Percentiles rank a stretch among this genome's conserved stretches.
These are phyloP conservation scores for Hemitrygon akajei DNA, from an alignment of 2,797 vertebrate species.

Conservation along the genomic window DNA sequence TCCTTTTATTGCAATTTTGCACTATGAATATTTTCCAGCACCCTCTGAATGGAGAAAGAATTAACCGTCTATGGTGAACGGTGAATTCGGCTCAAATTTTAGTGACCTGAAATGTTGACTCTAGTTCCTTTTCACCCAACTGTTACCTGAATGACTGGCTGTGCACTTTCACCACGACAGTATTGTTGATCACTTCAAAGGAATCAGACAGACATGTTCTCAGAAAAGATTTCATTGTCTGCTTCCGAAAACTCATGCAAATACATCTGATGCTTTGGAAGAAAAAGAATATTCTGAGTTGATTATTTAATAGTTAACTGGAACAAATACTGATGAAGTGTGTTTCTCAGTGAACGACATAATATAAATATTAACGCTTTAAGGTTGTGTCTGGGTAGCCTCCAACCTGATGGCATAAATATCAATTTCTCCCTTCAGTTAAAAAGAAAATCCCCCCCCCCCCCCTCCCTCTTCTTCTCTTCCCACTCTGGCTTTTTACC, in stretches of 20 bases:
- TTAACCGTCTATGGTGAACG: not conserved
- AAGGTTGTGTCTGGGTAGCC: too few relatives aligned
- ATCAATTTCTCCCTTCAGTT: too few relatives aligned
- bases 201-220: not conserved
- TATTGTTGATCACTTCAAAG: not conserved
- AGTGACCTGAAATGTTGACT: too few relatives aligned
- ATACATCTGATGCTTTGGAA: not conserved
- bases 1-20: not conserved
- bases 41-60: not conserved
- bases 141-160: too few relatives aligned
- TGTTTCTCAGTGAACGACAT: not conserved
- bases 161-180: not conserved
- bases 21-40: not conserved
- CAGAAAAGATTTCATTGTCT: not conserved
- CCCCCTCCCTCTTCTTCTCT: too few relatives aligned
- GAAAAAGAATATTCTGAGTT: not conserved
- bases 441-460: too few relatives aligned
- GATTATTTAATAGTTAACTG: not conserved
- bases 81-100: not conserved
- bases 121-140: too few relatives aligned
- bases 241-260: not conserved
- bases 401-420: too few relatives aligned
- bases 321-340: not conserved
- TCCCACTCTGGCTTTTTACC: too few relatives aligned
- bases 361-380: not conserved